A percentile compares a stretch with the other conserved stretches of the same genome.
phyloP scores from a whole-genome alignment of 2,797 vertebrate species.

The Enteromius trimaculatus region DNA sequence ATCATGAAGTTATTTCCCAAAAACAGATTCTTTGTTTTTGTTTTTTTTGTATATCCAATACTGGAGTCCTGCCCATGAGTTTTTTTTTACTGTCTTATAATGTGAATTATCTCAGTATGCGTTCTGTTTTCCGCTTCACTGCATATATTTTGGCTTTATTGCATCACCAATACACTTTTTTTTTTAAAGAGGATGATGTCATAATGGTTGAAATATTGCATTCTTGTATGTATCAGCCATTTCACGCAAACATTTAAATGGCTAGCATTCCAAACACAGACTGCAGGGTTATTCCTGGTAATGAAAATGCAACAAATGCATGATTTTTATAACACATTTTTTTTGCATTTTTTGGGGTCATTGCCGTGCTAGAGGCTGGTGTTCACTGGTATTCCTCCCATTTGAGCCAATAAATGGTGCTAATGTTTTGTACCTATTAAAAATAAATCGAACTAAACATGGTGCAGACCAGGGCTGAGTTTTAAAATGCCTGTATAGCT shows the following conservation, averaged over 20 bases:
- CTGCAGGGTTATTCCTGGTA: conserved; percentile 6
- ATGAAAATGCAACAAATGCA: conserved; percentile 49
- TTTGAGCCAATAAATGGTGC: conserved; percentile 74
- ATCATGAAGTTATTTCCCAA: conserved; percentile 30
- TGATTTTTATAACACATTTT: not conserved
- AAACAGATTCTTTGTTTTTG: not conserved
- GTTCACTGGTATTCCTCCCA: conserved; percentile 39
- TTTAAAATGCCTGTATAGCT: conserved; percentile 42
- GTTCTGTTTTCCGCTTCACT: conserved; percentile 32
- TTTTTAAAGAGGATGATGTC: conserved; percentile 9
- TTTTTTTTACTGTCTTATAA: conserved; percentile 45
- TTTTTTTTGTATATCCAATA: conserved; percentile 21
- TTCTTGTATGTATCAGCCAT: conserved; percentile 25
- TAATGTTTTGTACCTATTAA: conserved; percentile 67
- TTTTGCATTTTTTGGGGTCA: not conserved
- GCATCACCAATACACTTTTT: conserved; percentile 16
- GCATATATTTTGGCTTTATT: conserved; percentile 33
- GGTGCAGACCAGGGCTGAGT: conserved; percentile 48
- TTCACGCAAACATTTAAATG: conserved; percentile 11
- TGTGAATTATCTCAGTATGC: conserved; percentile 52
- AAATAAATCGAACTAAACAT: conserved; percentile 30
- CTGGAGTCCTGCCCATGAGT: conserved; percentile 24
- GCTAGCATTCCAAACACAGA: conserved; percentile 31
- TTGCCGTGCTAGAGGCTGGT: conserved; percentile 52
- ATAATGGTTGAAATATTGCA: not conserved